Base-by-base conservation (phyloP, 2,888 invertebrate genomes). In the Lymantria dispar region DNA sequence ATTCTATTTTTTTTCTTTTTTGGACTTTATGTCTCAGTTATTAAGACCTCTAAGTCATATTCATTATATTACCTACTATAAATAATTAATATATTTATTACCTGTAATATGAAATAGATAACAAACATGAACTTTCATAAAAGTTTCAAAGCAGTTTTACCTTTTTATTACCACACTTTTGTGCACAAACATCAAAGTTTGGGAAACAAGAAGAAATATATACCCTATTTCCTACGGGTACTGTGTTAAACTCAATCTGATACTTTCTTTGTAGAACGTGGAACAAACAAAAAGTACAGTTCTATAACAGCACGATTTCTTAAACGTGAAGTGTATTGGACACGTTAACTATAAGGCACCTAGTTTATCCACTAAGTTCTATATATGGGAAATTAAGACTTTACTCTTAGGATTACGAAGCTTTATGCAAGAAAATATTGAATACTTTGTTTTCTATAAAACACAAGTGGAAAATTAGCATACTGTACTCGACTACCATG, bases 291-390 rank as follows among this genome's bases (percentile, higher is more conserved):
- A 38, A 38, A 38, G 38, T 38, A 52, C 55, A 48, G 49, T 40
- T 29, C 41, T 50, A 41, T 43, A 60, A 56, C 43, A 54, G 38
- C 12, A 7, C n/a, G 45, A 49, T 42, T 50, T 36, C 49, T 43
- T 56, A 54, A 52, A 63, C 67, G 54, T 52, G 43, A 67, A 48
- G 47, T 56, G 29, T 22, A 22, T 2, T 5, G 5, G 22, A 22
- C 5, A 22, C 22, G 22, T 22, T 22, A 22, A 22, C 5, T 22
- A 5, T 22, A 5, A 22, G 22, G 22, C 5, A 5, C 22, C 22
- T n/a, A n/a, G n/a, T n/a, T n/a, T n/a, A n/a, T n/a, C 22, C 5
- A 22, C 22, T 3, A 22, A 22, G 22, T 22, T 22, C 22, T 5
- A 22, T 22, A 22, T 22, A 22, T 22, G 22, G 22, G 2, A n/a